Evolutionary conservation across 2,888 invertebrate species (phyloP), one percentile per base, ranked within the genome.

Genomic region (Drosophila mimica): DNA sequence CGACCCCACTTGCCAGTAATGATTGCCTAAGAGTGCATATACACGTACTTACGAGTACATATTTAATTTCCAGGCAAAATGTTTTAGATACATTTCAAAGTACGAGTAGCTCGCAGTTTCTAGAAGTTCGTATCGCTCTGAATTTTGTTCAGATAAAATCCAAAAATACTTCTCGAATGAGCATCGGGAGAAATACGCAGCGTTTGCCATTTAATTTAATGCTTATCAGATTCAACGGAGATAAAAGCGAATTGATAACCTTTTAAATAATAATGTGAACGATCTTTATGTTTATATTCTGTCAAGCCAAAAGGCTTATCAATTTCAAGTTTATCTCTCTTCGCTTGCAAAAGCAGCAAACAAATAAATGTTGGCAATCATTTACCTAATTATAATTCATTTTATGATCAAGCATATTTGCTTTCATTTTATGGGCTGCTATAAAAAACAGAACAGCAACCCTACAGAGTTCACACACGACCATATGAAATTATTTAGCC

Each of bases 211-310:
- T 78, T 62, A 67, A 77, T 78, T 69, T 58, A 52, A 70, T 46
- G 28, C 78, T 79, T 79, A 79, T 79, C 78, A 69, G 78, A 77
- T 81, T 65, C 49, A 63, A 63, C 46, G 54, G 54, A 81, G 81
- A 78, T 79, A 81, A 88, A 88, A 70, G 31, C 70, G 66, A 82
- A 82, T 82, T 83, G 88, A 88, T 83, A 83, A 83, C 86, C 82
- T 73, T 76, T 76, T 82, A 76, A 83, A 83, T 82, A 85, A 79
- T 73, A 80, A 76, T 63, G 80, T 71, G 86, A 88, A 73, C 81
- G 83, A 85, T 79, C 79, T 74, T 76, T 63, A 63, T 70, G 73
- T 85, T 79, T 71, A 71, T 70, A 48, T 38, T 30, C 71, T 72
- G 81, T 81, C 77, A 81, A 56, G 40, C 43, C 38, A 43, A 58